A percentile compares a stretch with the other conserved stretches of the same genome.
Evolutionary conservation across 1,140 invertebrate species (phyloP).

Genomic region (Helicorthomorpha holstii): DNA sequence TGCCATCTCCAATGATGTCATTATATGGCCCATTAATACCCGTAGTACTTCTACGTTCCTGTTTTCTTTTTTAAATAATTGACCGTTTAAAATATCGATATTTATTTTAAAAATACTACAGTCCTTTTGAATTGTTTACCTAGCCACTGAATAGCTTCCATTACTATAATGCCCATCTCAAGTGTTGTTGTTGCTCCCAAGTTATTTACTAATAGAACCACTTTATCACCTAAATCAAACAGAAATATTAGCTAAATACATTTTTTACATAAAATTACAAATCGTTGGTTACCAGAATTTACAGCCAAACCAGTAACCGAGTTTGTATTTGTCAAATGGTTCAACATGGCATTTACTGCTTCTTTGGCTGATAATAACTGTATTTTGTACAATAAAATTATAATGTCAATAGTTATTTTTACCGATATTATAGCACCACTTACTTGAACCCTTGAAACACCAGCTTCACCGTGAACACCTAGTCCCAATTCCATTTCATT

Average conservation of each 20-base stretch:
- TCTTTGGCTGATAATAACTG: slow-evolving; percentile 27
- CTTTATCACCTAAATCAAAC: slow-evolving; percentile 25
- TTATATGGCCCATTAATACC: background rate
- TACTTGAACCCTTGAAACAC: slow-evolving; percentile 47
- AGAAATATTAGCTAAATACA: background rate
- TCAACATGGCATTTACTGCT: slow-evolving; percentile 28
- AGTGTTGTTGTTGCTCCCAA: slow-evolving; percentile 55
- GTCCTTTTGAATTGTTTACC: background rate
- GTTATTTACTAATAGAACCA: slow-evolving; percentile 59
- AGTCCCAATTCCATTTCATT: slow-evolving; percentile 65
- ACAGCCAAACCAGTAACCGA: slow-evolving; percentile 29
- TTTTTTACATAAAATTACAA: background rate
- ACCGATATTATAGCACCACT: slow-evolving; percentile 9
- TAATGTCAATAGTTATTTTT: background rate
- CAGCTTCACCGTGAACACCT: slow-evolving; percentile 75
- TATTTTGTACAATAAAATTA: slow-evolving; percentile 6
- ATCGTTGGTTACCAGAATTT: slow-evolving; percentile 16
- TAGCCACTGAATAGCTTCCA: slow-evolving; percentile 35
- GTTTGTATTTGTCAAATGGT: slow-evolving; percentile 28
- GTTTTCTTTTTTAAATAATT: background rate
- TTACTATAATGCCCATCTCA: slow-evolving; percentile 55
- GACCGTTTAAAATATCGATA: background rate
- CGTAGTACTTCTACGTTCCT: background rate
- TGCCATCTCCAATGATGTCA: slow-evolving; percentile 65
- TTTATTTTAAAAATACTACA: background rate